These are phyloP conservation scores for Harmothoe impar DNA, from an alignment of 2,888 invertebrate species.

Conservation along the genomic window DNA sequence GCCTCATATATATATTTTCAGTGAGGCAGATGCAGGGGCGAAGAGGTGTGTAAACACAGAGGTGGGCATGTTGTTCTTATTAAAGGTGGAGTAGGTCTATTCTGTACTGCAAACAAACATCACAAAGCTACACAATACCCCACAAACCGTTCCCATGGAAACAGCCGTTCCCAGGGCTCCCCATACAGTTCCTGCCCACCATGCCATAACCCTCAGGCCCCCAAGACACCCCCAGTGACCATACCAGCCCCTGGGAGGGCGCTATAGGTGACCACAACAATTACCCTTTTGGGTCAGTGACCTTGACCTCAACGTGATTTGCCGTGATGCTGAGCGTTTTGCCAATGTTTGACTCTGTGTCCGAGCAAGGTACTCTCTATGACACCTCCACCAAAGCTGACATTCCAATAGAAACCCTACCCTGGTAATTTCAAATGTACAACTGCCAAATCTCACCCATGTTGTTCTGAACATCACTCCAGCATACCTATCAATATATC, in stretches of 20 bases:
- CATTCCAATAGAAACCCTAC: neutral
- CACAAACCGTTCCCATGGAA: neutral
- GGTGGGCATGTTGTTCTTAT: neutral
- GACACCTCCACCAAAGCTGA: neutral
- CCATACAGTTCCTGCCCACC: neutral
- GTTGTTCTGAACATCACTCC: neutral
- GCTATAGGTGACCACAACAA: slow-evolving; percentile 29
- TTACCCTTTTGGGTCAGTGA: neutral
- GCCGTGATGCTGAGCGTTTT: neutral
- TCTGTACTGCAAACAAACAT: slow-evolving; percentile 31
- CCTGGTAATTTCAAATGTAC: slow-evolving; percentile 4
- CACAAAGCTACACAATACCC: slow-evolving; percentile 23
- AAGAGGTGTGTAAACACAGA: neutral
- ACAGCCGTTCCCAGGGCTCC: neutral
- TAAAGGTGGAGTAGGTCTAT: slow-evolving; percentile 13
- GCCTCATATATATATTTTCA: neutral
- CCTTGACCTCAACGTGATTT: neutral
- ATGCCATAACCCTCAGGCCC: neutral
- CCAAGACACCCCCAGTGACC: neutral
- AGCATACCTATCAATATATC: no score
- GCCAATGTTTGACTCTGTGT: neutral
- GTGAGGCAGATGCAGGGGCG: no score
- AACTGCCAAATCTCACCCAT: neutral
- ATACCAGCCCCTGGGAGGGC: neutral
- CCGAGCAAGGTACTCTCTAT: neutral